Conservation (phyloP, 2,797 vertebrate species). For the Cryptoprocta ferox region DNA sequence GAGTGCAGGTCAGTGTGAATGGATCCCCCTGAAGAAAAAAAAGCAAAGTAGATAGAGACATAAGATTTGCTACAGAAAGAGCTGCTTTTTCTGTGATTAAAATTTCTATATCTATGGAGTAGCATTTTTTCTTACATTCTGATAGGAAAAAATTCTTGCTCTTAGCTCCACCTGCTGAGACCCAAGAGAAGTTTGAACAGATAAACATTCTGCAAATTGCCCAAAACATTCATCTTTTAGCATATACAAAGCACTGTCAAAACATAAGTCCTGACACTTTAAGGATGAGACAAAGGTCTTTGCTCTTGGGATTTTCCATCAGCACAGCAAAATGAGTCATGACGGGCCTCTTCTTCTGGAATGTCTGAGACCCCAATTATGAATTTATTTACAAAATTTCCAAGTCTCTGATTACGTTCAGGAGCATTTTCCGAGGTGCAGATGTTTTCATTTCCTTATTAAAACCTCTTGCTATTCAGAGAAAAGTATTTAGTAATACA, state of each 20-base stretch:
- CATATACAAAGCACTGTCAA: neutral
- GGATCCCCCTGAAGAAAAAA: neutral
- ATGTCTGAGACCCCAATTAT: neutral
- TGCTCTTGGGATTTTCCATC: neutral
- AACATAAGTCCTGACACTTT: neutral
- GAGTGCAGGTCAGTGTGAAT: rapidly evolving
- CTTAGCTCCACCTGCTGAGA: conserved; percentile 61
- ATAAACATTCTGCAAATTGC: neutral
- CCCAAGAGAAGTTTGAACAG: neutral
- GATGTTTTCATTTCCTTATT: neutral
- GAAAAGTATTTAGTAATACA: conserved; percentile 56
- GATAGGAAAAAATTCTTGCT: neutral
- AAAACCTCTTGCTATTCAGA: conserved; percentile 38
- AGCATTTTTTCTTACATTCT: neutral
- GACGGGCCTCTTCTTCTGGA: rapidly evolving
- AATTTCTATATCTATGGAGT: neutral
- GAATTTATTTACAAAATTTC: neutral
- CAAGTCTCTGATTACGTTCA: neutral
- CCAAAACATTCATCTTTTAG: neutral
- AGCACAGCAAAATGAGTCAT: too few relatives aligned
- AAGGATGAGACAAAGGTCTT: neutral
- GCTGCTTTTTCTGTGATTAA: neutral
- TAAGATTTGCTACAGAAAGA: neutral
- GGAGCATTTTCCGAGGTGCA: conserved; percentile 58
- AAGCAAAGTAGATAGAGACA: neutral